Evolutionary conservation across 2,888 invertebrate species (phyloP), one percentile per base, ranked within the genome.

Genomic region (Drosophila leonis): DNA sequence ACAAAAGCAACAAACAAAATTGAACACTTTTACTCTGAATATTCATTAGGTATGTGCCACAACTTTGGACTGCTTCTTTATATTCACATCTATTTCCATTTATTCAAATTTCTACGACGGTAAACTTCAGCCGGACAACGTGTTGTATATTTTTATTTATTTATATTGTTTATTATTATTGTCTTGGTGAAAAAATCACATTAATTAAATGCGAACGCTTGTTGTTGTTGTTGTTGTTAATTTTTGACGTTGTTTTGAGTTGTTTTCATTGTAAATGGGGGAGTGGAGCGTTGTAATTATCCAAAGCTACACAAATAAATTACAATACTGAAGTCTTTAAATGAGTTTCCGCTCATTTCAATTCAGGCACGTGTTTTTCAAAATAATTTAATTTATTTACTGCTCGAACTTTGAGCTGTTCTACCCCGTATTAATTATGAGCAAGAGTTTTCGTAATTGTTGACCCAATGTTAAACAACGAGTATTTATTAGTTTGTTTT

Each of bases 21-120:
- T 62, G 60, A 80, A 69, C 79, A 75, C 82, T 81, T 72, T 83
- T 83, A 74, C 72, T 83, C 61, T 75, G 86, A 78, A 83, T 88
- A 83, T 78, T 78, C 73, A 88, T 75, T 78, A 64, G 49, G 12
- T 51, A 12, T 46, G 46, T 72, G 78, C 57, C 64, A 52, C 70
- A 56, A 59, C 63, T 57, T 65, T 27, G 29, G 48, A 65, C 54
- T 60, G 39, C 56, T 75, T 56, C 56, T 44, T 65, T 80, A 67
- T 75, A 69, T 73, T 85, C 67, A 64, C 63, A 51, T 73, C 82
- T 72, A 83, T 88, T 74, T 75, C 65, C 68, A 78, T 83, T 72
- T 85, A 88, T 88, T 81, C 81, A 78, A 81, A 88, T 88, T 63
- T 66, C 51, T 15, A 61, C 60, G 51, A 48, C 41, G 41, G 54